phyloP scores from a whole-genome alignment of 2,888 invertebrate genomes.

The Andrena haemorrhoa region DNA sequence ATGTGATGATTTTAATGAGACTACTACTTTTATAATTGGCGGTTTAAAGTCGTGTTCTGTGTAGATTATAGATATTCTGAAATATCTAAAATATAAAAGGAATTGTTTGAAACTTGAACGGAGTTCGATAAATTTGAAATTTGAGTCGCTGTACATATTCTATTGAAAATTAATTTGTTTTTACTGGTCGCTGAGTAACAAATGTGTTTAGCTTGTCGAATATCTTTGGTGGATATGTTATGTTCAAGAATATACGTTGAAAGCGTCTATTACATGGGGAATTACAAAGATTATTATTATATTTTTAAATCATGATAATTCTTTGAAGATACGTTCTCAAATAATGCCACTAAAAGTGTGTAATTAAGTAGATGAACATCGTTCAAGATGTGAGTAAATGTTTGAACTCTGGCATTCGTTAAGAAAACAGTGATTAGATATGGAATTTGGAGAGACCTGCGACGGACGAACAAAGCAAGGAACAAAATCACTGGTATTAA shows the following conservation, averaged over 20 bases:
- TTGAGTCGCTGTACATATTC: too few relatives aligned
- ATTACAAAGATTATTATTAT: constrained; percentile 7
- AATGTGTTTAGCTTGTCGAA: not conserved
- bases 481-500: constrained; percentile 47
- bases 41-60: constrained; percentile 2
- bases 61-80: constrained; percentile 1
- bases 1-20: constrained; percentile 44
- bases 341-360: constrained; percentile 20
- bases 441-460: constrained; percentile 33
- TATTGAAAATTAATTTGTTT: not conserved
- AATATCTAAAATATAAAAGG: too few relatives aligned
- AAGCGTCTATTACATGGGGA: not conserved
- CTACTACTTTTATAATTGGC: constrained; percentile 21
- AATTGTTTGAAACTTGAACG: too few relatives aligned
- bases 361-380: constrained; percentile 23
- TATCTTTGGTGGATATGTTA: constrained; percentile 4
- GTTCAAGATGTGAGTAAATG: constrained; percentile 22
- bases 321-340: constrained; percentile 24
- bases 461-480: constrained; percentile 52
- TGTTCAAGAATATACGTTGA: constrained; percentile 2
- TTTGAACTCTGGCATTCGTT: constrained; percentile 34
- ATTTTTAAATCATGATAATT: constrained; percentile 1
- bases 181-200: not conserved
- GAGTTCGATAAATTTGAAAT: too few relatives aligned
- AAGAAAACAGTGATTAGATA: constrained; percentile 31